Evolutionary conservation across 2,797 vertebrate genomes (phyloP), one percentile per base, ranked within the genome.

Genomic region (Poeciliopsis paucimaculata): DNA sequence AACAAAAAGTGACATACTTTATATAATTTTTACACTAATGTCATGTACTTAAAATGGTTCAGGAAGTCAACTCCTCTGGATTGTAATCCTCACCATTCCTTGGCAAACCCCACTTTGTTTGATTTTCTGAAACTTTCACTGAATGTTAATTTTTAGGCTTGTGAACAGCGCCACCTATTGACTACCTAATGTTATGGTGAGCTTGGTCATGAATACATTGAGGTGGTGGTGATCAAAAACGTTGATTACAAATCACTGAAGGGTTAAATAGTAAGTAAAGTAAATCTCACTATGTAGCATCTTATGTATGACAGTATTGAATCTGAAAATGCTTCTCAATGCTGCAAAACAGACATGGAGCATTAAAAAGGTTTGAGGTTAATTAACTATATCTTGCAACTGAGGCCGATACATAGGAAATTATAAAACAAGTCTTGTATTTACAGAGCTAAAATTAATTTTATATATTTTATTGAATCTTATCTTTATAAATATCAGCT

Each of bases 401-500:
- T 47, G 20, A n/a, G 12, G 57, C 12, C 4, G n/a, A 31, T 9
- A 60, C 31, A 60, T 75, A 43, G 26, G n/a, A 41, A 46, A 60
- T 20, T 73, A 36, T n/a, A 23, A 34, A 39, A 12, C 20, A 51
- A 34, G 45, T 7, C 2, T 7, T 73, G 31, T 51, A 81, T 20
- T 47, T 75, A 72, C 1, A 64, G 20, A 8, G 47, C 47, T 49
- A 76, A 76, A 47, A 34, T 31, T 66, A 62, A 0, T 51, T 34
- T 8, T 12, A 73, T 51, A 8, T 11, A 18, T 73, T 73, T 73
- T 53, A 39, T 51, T 16, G 26, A 75, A 23, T 6, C 10, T 66
- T 4, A 36, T 47, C 6, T 75, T 41, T 57, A 9, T 26, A 16
- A 41, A 78, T 36, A 79, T 57, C 71, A 75, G 57, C 79, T 73